Evolutionary conservation across 1,140 invertebrate species (phyloP).

Genomic region (Pantala flavescens): DNA sequence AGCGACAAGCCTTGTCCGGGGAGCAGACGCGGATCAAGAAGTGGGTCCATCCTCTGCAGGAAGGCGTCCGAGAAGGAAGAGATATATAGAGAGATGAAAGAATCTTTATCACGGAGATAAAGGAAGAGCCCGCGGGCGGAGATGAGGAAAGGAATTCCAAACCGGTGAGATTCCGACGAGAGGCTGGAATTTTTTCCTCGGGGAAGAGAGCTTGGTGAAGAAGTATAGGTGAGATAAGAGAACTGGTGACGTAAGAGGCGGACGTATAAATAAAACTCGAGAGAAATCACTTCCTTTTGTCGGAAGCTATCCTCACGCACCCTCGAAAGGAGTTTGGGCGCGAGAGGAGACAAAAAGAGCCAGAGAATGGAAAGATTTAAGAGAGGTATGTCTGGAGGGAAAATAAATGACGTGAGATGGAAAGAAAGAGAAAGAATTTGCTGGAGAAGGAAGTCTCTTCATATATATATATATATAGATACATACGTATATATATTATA

Average conservation of each 20-base stretch:
- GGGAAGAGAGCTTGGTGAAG: too few species aligned
- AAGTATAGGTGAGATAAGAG: too few species aligned
- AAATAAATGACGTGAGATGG: slow-evolving; percentile 6
- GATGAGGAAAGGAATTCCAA: background rate
- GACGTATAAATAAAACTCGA: too few species aligned
- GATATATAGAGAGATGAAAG: background rate
- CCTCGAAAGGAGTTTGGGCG: background rate
- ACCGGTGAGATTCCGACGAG: too few species aligned
- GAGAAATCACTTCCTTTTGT: too few species aligned
- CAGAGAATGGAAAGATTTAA: slow-evolving; percentile 13
- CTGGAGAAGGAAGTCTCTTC: too few species aligned
- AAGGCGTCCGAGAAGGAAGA: background rate
- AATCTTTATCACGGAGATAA: background rate
- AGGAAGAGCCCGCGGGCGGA: background rate
- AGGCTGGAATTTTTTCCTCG: too few species aligned
- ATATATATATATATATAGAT: too few species aligned
- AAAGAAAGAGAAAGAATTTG: background rate
- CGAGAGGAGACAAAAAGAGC: slow-evolving; percentile 14
- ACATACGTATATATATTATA: too few species aligned
- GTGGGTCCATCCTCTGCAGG: background rate
- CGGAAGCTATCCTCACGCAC: too few species aligned
- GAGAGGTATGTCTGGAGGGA: background rate
- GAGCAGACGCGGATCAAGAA: background rate
- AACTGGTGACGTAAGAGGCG: too few species aligned
- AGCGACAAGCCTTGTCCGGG: background rate